A percentile compares a stretch with the other conserved stretches of the same genome.
These are phyloP conservation scores for Uropsilus gracilis DNA, from an alignment of 2,113 vertebrate species.

Conservation along the genomic window DNA sequence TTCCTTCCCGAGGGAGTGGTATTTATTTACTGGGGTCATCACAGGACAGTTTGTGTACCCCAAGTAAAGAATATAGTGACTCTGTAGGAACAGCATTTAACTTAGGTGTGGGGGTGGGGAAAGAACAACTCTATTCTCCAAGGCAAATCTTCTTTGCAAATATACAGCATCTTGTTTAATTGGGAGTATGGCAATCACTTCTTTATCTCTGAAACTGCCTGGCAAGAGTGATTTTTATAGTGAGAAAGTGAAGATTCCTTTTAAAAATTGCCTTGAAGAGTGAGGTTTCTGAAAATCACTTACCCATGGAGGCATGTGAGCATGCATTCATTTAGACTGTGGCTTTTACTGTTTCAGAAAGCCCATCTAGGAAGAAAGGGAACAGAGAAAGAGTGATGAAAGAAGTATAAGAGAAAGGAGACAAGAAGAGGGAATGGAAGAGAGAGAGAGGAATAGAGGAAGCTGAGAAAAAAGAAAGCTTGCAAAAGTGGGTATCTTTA, in stretches of 20 bases:
- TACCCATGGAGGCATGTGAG: not conserved
- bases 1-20: not conserved
- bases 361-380: not conserved
- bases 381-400: not conserved
- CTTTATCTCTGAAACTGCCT: not conserved
- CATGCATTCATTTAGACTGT: not conserved
- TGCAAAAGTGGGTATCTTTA: not conserved
- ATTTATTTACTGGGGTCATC: conserved; percentile 51
- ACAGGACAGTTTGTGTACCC: not conserved
- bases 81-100: conserved; percentile 34
- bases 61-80: not conserved
- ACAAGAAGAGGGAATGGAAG: not conserved
- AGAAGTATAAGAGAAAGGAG: no score
- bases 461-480: not conserved
- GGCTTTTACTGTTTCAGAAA: not conserved
- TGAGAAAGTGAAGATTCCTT: conserved; percentile 40
- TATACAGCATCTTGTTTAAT: not conserved
- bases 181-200: not conserved
- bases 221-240: not conserved
- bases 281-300: conserved; percentile 35
- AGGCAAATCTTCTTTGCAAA: conserved; percentile 16
- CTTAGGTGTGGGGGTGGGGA: not conserved
- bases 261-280: not conserved
- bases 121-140: not conserved
- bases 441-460: not conserved